Evolutionary conservation across 1,140 invertebrate species (phyloP).

Genomic region (Danaus melanippus): DNA sequence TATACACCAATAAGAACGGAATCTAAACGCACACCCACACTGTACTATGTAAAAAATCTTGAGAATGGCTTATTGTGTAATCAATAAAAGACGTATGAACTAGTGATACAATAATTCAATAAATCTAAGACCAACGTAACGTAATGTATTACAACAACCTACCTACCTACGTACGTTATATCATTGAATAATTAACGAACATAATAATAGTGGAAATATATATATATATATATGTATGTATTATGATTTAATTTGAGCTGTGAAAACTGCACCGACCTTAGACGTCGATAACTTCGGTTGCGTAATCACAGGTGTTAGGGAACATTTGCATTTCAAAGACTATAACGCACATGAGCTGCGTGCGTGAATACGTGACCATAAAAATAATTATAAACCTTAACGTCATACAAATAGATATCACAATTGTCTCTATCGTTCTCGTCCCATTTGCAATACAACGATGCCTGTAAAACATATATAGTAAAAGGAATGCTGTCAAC

Average conservation of each 20-base stretch:
- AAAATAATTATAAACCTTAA: conserved; percentile 8
- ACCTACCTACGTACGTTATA: no score
- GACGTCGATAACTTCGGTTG: conserved; percentile 17
- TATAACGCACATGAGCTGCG: conserved; percentile 26
- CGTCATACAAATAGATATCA: neutral
- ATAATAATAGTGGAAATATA: conserved; percentile 8
- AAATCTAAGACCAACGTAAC: no score
- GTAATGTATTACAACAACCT: no score
- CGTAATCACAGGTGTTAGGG: conserved; percentile 26
- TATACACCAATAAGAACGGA: no score
- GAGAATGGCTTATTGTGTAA: no score
- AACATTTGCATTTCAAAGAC: conserved; percentile 31
- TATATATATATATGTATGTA: no score
- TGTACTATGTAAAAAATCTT: no score
- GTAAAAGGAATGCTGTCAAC: conserved; percentile 16
- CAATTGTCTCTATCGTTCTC: conserved; percentile 1
- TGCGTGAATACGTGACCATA: conserved; percentile 11
- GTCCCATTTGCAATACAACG: conserved; percentile 4
- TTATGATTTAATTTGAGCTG: conserved; percentile 11
- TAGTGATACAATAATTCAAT: no score
- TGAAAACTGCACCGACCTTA: conserved; percentile 28
- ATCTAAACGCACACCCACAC: no score
- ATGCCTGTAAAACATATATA: conserved; percentile 11
- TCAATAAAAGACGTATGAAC: no score
- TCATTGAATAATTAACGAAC: no score